A percentile compares a stretch with the other conserved stretches of the same genome.
phyloP scores from a whole-genome alignment of 2,113 vertebrate species.

The Embiotoca jacksoni region DNA sequence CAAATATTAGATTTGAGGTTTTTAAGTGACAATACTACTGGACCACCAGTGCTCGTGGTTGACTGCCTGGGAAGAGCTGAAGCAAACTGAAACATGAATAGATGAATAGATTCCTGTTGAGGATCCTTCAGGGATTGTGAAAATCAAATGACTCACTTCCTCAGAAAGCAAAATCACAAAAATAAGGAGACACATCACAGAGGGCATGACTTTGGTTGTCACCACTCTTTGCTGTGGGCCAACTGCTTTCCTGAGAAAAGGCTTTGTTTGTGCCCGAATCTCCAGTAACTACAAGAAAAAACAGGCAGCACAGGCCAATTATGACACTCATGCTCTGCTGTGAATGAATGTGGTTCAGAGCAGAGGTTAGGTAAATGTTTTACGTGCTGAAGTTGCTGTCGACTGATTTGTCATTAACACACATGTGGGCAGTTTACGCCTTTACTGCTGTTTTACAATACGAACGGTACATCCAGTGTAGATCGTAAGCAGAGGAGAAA shows the following conservation, averaged over 20 bases:
- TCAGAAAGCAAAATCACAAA: slow-evolving; percentile 42
- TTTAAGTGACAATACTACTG: slow-evolving; percentile 1
- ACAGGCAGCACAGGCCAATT: background rate
- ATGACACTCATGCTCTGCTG: slow-evolving; percentile 21
- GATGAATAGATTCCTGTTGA: slow-evolving; percentile 53
- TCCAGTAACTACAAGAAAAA: slow-evolving; percentile 14
- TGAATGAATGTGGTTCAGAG: slow-evolving; percentile 37
- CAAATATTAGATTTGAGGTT: background rate
- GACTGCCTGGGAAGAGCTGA: slow-evolving; percentile 12
- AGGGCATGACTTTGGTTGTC: slow-evolving; percentile 13
- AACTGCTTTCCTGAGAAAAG: slow-evolving; percentile 20
- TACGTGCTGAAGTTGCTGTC: slow-evolving; percentile 46
- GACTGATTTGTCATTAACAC: slow-evolving; percentile 63
- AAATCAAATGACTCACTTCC: slow-evolving; percentile 49
- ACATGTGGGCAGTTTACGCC: slow-evolving; percentile 42
- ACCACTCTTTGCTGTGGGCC: background rate
- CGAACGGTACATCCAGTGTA: slow-evolving; percentile 29
- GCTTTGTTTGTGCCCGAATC: background rate
- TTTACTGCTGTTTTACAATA: slow-evolving; percentile 33
- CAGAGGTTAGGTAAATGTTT: slow-evolving; percentile 62
- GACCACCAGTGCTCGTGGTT: slow-evolving; percentile 30
- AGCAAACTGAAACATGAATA: slow-evolving; percentile 4
- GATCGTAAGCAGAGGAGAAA: slow-evolving; percentile 40
- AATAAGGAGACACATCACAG: slow-evolving; percentile 24
- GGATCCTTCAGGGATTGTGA: slow-evolving; percentile 20